Percentiles rank a stretch among this genome's conserved stretches.
Conservation (phyloP, 2,797 vertebrate genomes). For the Gastrophryne carolinensis region DNA sequence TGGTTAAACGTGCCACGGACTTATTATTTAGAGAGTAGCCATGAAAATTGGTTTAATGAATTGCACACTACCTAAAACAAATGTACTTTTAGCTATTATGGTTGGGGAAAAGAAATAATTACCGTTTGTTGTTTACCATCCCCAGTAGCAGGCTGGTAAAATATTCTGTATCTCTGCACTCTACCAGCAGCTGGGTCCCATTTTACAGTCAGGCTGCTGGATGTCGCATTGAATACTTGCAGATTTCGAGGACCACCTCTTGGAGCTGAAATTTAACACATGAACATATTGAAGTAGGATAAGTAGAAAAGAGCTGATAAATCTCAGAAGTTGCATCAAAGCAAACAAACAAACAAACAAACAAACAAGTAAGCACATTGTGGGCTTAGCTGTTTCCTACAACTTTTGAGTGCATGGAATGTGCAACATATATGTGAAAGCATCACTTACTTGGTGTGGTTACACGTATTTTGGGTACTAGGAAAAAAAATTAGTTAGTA, state of each 20-base stretch:
- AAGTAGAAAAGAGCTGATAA: not conserved
- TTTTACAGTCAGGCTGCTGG: constrained; percentile 79
- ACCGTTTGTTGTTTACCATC: constrained; percentile 76
- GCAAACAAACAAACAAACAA: too few species aligned
- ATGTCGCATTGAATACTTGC: constrained; percentile 88
- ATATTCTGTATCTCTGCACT: constrained; percentile 85
- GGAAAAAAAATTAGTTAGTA: constrained; percentile 56
- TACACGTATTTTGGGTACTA: constrained; percentile 65
- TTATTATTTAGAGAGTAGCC: too few species aligned
- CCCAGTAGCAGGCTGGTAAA: constrained; percentile 72
- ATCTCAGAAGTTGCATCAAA: too few species aligned
- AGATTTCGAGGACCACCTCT: constrained; percentile 84
- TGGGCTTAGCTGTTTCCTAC: too few species aligned
- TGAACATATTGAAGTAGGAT: not conserved
- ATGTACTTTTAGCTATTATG: too few species aligned
- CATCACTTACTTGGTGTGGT: constrained; percentile 68
- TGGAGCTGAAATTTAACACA: constrained; percentile 65
- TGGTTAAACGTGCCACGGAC: too few species aligned
- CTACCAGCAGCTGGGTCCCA: constrained; percentile 87
- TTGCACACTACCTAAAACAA: too few species aligned
- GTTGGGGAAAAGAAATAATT: too few species aligned
- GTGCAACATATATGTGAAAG: too few species aligned
- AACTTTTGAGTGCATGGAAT: too few species aligned
- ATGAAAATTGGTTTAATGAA: too few species aligned
- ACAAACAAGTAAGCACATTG: too few species aligned